Evolutionary conservation across 2,113 vertebrate species (phyloP), one percentile per base, ranked within the genome.

Genomic region (Boleophthalmus pectinirostris): DNA sequence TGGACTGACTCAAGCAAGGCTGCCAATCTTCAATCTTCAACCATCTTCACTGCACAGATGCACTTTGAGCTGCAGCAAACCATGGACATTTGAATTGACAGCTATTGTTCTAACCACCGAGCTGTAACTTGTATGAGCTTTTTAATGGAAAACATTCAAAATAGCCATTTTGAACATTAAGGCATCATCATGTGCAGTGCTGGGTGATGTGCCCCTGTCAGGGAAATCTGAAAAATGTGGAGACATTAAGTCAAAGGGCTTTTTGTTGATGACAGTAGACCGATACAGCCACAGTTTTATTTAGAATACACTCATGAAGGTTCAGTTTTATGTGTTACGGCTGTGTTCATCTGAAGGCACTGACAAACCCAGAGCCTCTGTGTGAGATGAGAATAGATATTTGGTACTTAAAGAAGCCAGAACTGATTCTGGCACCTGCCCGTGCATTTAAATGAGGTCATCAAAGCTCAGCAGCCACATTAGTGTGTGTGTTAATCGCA

Each of bases 371-470:
- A 43, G 68, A 63, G 53, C 69, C 70, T 45, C 35, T 51, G 54
- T 68, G 3, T 53, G 68, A 66, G 70, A 67, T 15, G 2, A 75
- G 21, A 10, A 14, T 35, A 25, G 38, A 8, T 58, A 64, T 82
- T 78, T 64, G 57, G 66, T 58, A 70, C 76, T 78, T 81, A 25
- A 23, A 38, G 75, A 51, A 80, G 63, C 72, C 65, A 49, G 66
- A 45, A 63, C 63, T 68, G n/a, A 46, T 73, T 80, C 54, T 68
- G 70, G 70, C 60, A 78, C 86, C 82, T 87, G 88, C 45, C 75
- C 71, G 64, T 85, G 87, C 85, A 91, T 90, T 85, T 85, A 80
- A 91, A 92, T 91, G 16, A 87, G 82, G 70, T 86, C 78, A 88
- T 89, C 84, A 87, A 78, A 79, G 80, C 72, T 73, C 53, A 60